A percentile compares a stretch with the other conserved stretches of the same genome.
Conservation (phyloP, 2,888 invertebrate genomes). For the Lepidonotus clava region DNA sequence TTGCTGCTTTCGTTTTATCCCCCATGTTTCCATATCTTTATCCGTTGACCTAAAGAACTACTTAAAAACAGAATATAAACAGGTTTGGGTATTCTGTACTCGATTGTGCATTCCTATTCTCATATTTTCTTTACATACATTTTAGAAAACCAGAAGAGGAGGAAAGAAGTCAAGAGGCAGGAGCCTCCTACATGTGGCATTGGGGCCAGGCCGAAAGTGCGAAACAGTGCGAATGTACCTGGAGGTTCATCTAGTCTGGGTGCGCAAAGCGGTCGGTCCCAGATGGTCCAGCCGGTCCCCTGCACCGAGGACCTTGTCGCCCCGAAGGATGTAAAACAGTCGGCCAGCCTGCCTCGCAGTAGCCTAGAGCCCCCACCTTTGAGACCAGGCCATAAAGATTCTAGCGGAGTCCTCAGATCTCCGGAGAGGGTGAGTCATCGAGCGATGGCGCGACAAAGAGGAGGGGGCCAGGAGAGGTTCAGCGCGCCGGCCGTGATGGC, state of each 20-base stretch:
- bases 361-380: no score
- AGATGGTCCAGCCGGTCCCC: background rate
- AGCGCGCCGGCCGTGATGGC: background rate
- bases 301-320: slow-evolving; percentile 9
- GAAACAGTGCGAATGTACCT: background rate
- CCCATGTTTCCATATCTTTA: no score
- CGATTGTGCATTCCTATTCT: background rate
- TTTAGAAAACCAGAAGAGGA: background rate
- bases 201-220: slow-evolving; percentile 18
- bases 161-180: background rate
- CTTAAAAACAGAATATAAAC: background rate
- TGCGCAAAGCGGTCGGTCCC: background rate
- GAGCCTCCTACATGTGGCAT: slow-evolving; percentile 14
- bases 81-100: no score
- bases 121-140: background rate
- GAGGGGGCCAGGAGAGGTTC: background rate
- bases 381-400: no score
- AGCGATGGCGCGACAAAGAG: background rate
- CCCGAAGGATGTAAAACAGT: background rate
- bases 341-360: background rate
- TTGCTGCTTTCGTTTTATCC: no score
- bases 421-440: background rate
- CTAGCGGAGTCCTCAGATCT: background rate
- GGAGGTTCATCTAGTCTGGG: background rate
- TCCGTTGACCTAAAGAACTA: no score